Evolutionary conservation across 2,888 invertebrate genomes (phyloP), one percentile per base, ranked within the genome.

Genomic region (Synanthedon andrenaeformis): DNA sequence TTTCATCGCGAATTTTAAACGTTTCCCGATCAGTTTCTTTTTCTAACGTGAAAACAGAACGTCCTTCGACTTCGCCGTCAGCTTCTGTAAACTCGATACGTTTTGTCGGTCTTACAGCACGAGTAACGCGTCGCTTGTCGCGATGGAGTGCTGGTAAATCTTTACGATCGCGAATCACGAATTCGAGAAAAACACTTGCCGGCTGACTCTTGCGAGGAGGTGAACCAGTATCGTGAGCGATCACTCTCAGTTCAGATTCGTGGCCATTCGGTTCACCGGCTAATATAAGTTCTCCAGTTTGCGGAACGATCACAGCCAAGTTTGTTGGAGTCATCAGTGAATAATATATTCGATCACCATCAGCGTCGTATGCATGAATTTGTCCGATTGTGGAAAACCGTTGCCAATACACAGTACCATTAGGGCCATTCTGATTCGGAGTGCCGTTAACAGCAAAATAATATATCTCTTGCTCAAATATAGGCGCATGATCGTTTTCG

Each of bases 101-200:
- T 85, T 96, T 96, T 3, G 96, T 96, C n/a, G 96, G 96, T 53
- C 97, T 89, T n/a, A 97, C 96, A 4, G 96, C 96, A 53, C 96
- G 90, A 41, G 96, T 96, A 3, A 96, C 94, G 53, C 95, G 90
- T 50, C 95, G 89, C 74, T 94, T 94, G 58, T 90, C 91, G 52
- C 93, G 90, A 66, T 89, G 90, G 76, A 93, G 91, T 58, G 90
- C 82, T 57, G 92, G 90, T 64, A 91, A 83, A 53, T 90, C 89
- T 62, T 89, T 90, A 53, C 87, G 88, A 51, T 89, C 89, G 53
- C 89, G 90, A 62, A 84, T 74, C 56, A 91, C 78, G 62, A 95
- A 95, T 65, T 94, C 92, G 28, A 96, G 88, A 60, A 93, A 89
- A 0, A 96, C 93, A 67, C 92, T 92, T 3, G 94, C 93, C 0